Evolutionary conservation across 2,113 vertebrate genomes (phyloP), one percentile per base, ranked within the genome.

Genomic region (Formicarius rufipectus): DNA sequence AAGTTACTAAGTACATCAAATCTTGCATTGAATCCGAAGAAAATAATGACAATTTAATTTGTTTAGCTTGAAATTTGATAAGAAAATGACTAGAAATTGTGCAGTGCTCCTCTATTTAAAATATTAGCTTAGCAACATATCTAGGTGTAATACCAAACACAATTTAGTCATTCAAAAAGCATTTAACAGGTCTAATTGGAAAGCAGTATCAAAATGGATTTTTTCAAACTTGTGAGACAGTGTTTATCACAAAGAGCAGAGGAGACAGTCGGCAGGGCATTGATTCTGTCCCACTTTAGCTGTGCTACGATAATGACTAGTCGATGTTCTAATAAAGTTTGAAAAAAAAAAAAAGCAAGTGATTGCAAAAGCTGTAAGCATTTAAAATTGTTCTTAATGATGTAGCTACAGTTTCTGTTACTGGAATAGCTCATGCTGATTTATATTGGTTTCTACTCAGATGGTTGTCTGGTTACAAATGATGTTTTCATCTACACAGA

Each of bases 201-300:
- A 96, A 97, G 93, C 55, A 11, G 71, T 62, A 95, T 97, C 95
- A 95, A 96, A 97, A 97, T 97, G 80, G 97, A 98, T 98, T 98
- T 97, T 95, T 92, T 79, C 44, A 58, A 76, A 94, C 74, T 88
- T 94, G 80, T 97, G 97, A 98, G 96, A 90, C 83, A 91, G 68
- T 96, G 83, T 97, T 97, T 96, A 95, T 98, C 94, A 94, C 95
- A 94, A 78, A 74, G 74, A 91, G 87, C 87, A 92, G 89, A 90
- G 95, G 39, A 97, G 78, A 55, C 92, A 90, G 85, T 73, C 92
- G 90, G 78, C 76, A 96, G 80, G 81, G 53, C 94, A 98, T 97
- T 7, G 81, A 98, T 98, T 95, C 66, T 93, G 94, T 90, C 86
- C 89, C 82, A 89, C 66, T 97, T 97, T 78, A 94, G 95, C 82